Conservation (phyloP, 2,888 invertebrate genomes). For the Aspidapion aeneum region DNA sequence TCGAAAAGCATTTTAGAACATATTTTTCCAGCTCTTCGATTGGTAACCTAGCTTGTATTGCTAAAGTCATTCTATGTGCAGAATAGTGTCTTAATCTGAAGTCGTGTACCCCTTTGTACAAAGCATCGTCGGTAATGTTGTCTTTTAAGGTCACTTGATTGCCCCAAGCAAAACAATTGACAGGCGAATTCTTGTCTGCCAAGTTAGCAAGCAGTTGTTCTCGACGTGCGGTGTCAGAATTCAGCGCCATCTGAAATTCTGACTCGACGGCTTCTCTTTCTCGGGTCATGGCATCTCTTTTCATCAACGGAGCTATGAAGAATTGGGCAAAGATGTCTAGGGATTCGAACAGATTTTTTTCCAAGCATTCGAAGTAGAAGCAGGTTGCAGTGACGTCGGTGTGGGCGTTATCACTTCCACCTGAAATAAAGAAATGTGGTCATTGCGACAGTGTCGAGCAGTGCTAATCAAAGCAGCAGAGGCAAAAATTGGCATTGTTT, state of each 20-base stretch:
- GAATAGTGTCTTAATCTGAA: slow-evolving; percentile 79
- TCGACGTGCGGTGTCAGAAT: slow-evolving; percentile 69
- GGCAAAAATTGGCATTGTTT: too few species aligned
- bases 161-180: slow-evolving; percentile 83
- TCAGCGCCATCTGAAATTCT: slow-evolving; percentile 79
- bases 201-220: slow-evolving; percentile 72
- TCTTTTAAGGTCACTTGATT: slow-evolving; percentile 71
- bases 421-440: too few species aligned
- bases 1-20: slow-evolving; percentile 63
- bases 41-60: slow-evolving; percentile 67
- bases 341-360: slow-evolving; percentile 69
- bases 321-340: slow-evolving; percentile 87
- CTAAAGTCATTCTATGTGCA: slow-evolving; percentile 83
- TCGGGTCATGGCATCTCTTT: slow-evolving; percentile 77
- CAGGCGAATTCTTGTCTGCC: slow-evolving; percentile 67
- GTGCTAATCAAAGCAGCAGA: too few species aligned
- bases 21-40: slow-evolving; percentile 62
- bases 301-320: slow-evolving; percentile 83
- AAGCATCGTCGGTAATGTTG: slow-evolving; percentile 60
- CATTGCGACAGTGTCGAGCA: too few species aligned
- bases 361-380: slow-evolving; percentile 86
- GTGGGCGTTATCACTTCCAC: slow-evolving; percentile 82
- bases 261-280: slow-evolving; percentile 88
- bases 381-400: slow-evolving; percentile 86
- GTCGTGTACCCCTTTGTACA: slow-evolving; percentile 68